Evolutionary conservation across 2,797 vertebrate species (phyloP), one percentile per base, ranked within the genome.

Genomic region (Tachyglossus aculeatus): DNA sequence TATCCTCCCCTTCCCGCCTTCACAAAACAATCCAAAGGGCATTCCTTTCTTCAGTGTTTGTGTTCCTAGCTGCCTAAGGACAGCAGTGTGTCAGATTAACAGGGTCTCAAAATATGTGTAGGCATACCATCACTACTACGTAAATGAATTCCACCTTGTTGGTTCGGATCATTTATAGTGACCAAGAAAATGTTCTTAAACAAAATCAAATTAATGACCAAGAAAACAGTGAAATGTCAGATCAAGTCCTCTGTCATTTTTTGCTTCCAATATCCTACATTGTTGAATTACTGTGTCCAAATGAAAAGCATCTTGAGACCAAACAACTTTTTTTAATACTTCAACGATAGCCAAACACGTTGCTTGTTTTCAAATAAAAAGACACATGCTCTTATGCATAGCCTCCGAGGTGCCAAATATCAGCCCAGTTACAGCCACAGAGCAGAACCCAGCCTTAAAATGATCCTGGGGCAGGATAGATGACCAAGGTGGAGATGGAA

Each of bases 121-220:
- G 52, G 2, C 58, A 41, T 27, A 40, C 60, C 36, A 3, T 34
- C 33, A 1, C 21, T 10, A 12, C 73, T 25, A 0, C 11, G 51
- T 37, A 38, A 55, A 27, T 13, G 12, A 16, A 16, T 55, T 45
- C 51, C 31, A 9, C 50, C 40, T 31, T 2, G 45, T 63, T 39
- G 40, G 56, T 32, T 41, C 25, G 29, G 22, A 54, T 38, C 34
- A 45, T 29, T 33, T 9, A 33, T 38, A 68, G 48, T 55, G 72
- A n/a, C 37, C 32, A 27, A 27, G 21, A 67, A 39, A 62, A 19
- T 36, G 6, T 50, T 50, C 77, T 75, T 44, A 63, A 74, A 60
- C 60, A 47, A 55, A 85, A 63, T 61, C 62, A 57, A 71, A 71
- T 21, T 39, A 22, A 40, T 15, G 61, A 45, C 61, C 73, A 68